Percentiles rank a stretch among this genome's conserved stretches.
These are phyloP conservation scores for Sciurus vulgaris DNA, from an alignment of 2,797 vertebrate genomes.

Conservation along the genomic window DNA sequence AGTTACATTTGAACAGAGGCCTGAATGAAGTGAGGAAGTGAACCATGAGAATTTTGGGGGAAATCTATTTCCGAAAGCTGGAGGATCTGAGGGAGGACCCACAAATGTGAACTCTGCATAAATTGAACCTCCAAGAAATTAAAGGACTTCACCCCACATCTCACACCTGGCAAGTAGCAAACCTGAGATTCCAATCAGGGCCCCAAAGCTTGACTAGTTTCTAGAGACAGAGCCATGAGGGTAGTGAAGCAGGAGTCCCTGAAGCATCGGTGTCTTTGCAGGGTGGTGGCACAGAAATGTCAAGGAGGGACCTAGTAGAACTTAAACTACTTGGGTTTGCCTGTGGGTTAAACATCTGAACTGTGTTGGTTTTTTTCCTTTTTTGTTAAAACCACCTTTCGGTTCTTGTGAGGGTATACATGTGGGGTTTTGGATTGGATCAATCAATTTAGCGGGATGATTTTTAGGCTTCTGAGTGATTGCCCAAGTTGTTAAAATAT, in stretches of 20 bases:
- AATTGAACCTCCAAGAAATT: not conserved
- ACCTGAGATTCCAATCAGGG: not conserved
- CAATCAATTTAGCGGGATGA: not conserved
- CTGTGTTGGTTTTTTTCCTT: not conserved
- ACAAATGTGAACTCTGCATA: not conserved
- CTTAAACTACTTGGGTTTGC: not conserved
- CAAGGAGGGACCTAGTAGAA: not conserved
- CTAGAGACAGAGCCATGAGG: not conserved
- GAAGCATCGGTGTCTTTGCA: not conserved
- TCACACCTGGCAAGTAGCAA: not conserved
- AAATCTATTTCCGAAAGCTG: not conserved
- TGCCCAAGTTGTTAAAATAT: not conserved
- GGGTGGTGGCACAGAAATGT: not conserved
- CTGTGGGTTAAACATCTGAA: not conserved
- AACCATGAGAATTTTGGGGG: not conserved
- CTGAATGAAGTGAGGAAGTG: not conserved
- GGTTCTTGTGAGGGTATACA: not conserved
- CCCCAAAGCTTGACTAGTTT: not conserved
- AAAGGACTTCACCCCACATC: not conserved
- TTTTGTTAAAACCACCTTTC: not conserved
- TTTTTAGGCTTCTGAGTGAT: slow-evolving; percentile 24
- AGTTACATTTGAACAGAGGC: slow-evolving; percentile 29
- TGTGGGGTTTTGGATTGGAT: not conserved
- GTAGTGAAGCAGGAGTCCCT: not conserved
- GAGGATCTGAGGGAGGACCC: not conserved